A percentile compares a stretch with the other conserved stretches of the same genome.
Evolutionary conservation across 1,140 invertebrate genomes (phyloP).

Genomic region (Tetraneura akinire): DNA sequence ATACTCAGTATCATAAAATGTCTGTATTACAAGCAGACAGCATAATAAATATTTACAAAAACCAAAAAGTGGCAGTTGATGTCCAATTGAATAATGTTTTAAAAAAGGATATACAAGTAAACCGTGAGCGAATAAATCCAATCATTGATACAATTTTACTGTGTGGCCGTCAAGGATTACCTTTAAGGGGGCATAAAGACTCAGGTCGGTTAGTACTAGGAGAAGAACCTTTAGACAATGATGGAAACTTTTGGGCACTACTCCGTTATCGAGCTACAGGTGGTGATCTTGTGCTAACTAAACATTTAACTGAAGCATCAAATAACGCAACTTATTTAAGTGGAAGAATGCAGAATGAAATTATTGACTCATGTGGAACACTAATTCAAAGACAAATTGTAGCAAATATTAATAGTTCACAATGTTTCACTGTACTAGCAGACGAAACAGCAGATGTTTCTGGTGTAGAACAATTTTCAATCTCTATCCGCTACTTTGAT

Average conservation of each 20-base stretch:
- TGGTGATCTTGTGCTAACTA: neutral
- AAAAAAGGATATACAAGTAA: no score
- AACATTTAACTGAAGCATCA: neutral
- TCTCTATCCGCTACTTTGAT: neutral
- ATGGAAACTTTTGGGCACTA: neutral
- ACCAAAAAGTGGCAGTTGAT: no score
- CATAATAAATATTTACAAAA: no score
- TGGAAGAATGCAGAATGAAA: constrained; percentile 3
- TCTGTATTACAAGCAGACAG: no score
- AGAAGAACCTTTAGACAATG: neutral
- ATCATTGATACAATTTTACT: no score
- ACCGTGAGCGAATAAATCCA: no score
- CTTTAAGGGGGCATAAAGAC: no score
- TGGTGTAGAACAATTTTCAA: neutral
- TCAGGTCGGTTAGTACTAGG: neutral
- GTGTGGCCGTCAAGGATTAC: no score
- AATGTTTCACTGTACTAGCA: neutral
- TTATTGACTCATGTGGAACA: neutral
- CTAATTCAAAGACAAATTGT: neutral
- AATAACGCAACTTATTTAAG: neutral
- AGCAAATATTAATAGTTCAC: neutral
- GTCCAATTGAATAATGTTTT: no score
- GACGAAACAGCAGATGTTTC: no score
- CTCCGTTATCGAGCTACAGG: neutral
- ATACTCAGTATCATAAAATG: no score